Evolutionary conservation across 2,797 vertebrate genomes (phyloP).

Genomic region (Protosalanx chinensis): DNA sequence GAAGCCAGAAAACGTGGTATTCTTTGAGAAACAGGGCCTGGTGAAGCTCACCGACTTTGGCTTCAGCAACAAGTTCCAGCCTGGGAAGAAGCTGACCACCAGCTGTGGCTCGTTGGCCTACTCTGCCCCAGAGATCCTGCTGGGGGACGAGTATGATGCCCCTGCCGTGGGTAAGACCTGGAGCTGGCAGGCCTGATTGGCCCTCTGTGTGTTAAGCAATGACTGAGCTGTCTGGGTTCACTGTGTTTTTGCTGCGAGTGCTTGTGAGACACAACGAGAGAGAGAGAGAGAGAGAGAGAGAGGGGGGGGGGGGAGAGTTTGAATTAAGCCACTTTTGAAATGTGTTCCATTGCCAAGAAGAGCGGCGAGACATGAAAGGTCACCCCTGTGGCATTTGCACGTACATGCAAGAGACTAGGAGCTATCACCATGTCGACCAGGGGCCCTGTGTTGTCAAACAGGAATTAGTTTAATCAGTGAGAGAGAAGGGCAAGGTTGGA

Average conservation of each 20-base stretch:
- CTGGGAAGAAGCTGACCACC: conserved; percentile 96
- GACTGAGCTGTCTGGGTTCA: not conserved
- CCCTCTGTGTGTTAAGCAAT: not conserved
- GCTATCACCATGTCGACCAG: too few species aligned
- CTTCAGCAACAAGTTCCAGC: conserved; percentile 99
- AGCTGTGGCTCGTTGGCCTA: conserved; percentile 97
- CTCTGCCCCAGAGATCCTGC: conserved; percentile 94
- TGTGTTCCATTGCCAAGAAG: not conserved
- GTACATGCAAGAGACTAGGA: not conserved
- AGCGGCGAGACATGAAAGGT: not conserved
- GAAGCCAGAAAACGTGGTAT: conserved; percentile 97
- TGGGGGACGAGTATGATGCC: conserved; percentile 97
- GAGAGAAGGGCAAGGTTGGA: not conserved
- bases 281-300: too few species aligned
- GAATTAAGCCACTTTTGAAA: too few species aligned
- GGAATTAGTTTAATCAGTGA: not conserved
- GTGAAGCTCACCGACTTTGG: conserved; percentile 98
- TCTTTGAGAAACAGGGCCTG: conserved; percentile 97
- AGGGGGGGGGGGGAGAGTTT: too few species aligned
- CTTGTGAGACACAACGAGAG: not conserved
- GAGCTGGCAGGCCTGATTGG: not conserved
- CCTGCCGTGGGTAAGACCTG: conserved; percentile 89
- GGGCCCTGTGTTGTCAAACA: not conserved
- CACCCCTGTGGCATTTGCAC: not conserved
- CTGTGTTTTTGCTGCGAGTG: not conserved